phyloP scores from a whole-genome alignment of 2,113 vertebrate species.

The Megatriorchis doriae region DNA sequence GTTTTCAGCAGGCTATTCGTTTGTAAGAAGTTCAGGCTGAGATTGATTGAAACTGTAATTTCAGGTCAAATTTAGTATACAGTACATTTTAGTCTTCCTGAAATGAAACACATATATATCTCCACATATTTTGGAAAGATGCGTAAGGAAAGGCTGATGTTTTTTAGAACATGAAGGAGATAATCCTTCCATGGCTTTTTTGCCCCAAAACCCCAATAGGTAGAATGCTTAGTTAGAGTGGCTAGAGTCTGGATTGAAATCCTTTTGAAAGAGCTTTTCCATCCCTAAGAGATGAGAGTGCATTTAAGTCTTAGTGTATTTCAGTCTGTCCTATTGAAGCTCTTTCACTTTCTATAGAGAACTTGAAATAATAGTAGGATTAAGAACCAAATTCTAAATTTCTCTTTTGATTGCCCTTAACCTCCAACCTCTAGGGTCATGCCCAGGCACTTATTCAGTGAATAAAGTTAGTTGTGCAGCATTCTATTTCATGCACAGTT shows the following conservation, averaged over 20 bases:
- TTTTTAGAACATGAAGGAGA: neutral
- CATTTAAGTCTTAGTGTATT: neutral
- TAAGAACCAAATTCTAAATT: neutral
- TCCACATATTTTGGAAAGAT: neutral
- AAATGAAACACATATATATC: neutral
- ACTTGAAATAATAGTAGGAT: neutral
- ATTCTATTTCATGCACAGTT: neutral
- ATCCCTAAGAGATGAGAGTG: neutral
- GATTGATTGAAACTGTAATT: neutral
- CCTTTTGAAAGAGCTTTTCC: neutral
- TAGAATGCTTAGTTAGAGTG: neutral
- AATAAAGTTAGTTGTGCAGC: neutral
- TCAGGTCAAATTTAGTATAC: neutral
- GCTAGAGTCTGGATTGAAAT: neutral
- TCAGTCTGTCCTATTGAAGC: neutral
- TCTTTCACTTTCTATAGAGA: neutral
- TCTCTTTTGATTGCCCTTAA: neutral
- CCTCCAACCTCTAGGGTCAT: neutral
- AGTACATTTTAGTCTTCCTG: neutral
- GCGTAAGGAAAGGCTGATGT: neutral
- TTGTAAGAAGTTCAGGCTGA: neutral
- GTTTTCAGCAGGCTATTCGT: neutral
- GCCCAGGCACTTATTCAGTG: neutral
- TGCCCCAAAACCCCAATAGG: accelerated
- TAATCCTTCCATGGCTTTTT: neutral